Percentiles rank a stretch among this genome's conserved stretches.
These are phyloP conservation scores for Drosophila lacertosa DNA, from an alignment of 1,140 invertebrate genomes.

Conservation along the genomic window DNA sequence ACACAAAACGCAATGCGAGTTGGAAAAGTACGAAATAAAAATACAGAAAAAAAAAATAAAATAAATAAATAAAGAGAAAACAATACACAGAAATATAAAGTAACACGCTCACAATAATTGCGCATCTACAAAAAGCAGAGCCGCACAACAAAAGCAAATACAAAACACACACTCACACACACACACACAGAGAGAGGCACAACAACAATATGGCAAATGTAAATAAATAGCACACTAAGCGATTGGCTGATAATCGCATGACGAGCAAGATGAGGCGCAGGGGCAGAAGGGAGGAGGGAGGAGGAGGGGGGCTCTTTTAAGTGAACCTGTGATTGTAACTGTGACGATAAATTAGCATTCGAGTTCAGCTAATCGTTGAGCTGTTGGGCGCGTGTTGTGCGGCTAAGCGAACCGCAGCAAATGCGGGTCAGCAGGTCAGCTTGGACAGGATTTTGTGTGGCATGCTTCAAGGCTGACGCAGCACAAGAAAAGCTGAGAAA, in stretches of 20 bases:
- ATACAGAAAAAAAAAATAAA: constrained; percentile 12
- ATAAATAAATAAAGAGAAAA: constrained; percentile 46
- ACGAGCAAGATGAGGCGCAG: constrained; percentile 61
- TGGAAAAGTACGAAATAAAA: constrained; percentile 46
- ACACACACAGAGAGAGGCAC: constrained; percentile 13
- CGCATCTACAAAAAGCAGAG: constrained; percentile 71
- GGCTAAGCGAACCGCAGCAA: constrained; percentile 12
- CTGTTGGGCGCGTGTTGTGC: neutral
- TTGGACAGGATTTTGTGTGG: constrained; percentile 26
- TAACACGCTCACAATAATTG: constrained; percentile 82
- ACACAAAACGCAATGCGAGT: constrained; percentile 63
- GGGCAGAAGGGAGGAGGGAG: constrained; percentile 19
- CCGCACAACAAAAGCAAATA: constrained; percentile 63
- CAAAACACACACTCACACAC: constrained; percentile 19
- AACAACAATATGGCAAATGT: constrained; percentile 59
- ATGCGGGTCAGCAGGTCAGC: constrained; percentile 69
- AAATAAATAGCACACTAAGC: constrained; percentile 80
- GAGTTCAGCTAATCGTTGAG: constrained; percentile 36
- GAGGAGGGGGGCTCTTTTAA: neutral
- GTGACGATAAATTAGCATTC: constrained; percentile 76
- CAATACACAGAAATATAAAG: constrained; percentile 70
- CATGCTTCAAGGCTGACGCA: constrained; percentile 39
- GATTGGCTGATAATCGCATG: constrained; percentile 81
- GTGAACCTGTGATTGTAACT: constrained; percentile 67
- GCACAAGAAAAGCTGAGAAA: neutral